These are phyloP conservation scores for Mixornis gularis DNA, from an alignment of 2,113 vertebrate species.

Conservation along the genomic window DNA sequence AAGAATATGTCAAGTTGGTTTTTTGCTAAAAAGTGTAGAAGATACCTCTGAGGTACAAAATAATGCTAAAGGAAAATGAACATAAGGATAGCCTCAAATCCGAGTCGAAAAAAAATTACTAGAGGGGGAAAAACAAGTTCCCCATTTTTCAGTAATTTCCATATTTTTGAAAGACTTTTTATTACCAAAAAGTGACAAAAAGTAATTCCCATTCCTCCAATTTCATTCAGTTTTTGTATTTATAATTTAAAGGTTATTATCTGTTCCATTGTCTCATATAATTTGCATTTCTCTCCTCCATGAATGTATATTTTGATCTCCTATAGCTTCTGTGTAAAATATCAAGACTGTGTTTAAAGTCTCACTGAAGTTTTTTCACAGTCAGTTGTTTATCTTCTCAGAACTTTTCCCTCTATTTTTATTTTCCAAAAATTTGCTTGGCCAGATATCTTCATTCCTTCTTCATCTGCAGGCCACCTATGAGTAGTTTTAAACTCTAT, in stretches of 20 bases:
- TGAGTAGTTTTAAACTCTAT: not conserved
- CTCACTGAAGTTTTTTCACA: not conserved
- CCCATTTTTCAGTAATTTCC: not conserved
- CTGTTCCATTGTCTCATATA: not conserved
- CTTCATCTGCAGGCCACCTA: not conserved
- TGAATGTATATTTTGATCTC: not conserved
- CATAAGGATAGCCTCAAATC: not conserved
- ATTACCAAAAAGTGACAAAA: not conserved
- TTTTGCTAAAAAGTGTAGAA: not conserved
- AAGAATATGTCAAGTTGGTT: fast-evolving
- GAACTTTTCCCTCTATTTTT: not conserved
- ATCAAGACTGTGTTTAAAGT: not conserved
- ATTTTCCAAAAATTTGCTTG: not conserved
- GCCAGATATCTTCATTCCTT: not conserved
- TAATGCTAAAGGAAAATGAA: not conserved
- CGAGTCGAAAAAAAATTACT: not conserved
- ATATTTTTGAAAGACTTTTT: not conserved
- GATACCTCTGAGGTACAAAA: not conserved
- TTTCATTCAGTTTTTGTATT: not conserved
- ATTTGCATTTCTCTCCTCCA: not conserved
- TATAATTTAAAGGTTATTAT: not conserved
- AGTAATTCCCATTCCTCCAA: fast-evolving
- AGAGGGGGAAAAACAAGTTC: not conserved
- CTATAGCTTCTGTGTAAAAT: not conserved
- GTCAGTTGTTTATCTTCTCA: not conserved